phyloP scores from a whole-genome alignment of 2,888 invertebrate genomes.

The Thymelicus lineola region DNA sequence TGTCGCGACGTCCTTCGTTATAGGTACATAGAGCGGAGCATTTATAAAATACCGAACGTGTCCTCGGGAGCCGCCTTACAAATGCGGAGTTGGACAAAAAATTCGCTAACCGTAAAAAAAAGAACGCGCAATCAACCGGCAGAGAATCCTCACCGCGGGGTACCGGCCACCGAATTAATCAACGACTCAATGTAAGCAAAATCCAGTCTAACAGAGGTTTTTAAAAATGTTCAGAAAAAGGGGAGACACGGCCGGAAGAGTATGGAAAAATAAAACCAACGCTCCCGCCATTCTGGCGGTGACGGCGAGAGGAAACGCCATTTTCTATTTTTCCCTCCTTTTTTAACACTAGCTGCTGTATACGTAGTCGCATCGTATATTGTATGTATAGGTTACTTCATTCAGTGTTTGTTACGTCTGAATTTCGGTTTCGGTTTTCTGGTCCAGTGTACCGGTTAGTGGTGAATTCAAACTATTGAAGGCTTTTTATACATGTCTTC shows the following conservation, averaged over 20 bases:
- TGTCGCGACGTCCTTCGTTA: constrained; percentile 21
- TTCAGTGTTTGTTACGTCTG: constrained; percentile 13
- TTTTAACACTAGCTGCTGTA: constrained; percentile 51
- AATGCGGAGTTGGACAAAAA: constrained; percentile 46
- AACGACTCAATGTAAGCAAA: constrained; percentile 74
- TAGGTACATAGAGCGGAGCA: constrained; percentile 16
- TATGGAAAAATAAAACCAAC: constrained; percentile 69
- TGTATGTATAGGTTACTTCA: constrained; percentile 12
- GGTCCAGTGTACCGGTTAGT: constrained; percentile 16
- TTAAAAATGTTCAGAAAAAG: constrained; percentile 65
- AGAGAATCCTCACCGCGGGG: constrained; percentile 73
- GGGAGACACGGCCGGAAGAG: constrained; percentile 68
- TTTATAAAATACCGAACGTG: constrained; percentile 27
- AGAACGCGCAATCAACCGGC: constrained; percentile 69
- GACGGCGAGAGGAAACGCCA: constrained; percentile 77
- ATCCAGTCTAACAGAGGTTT: constrained; percentile 55
- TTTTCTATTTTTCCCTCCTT: constrained; percentile 70
- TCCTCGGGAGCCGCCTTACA: constrained; percentile 36
- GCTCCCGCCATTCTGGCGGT: constrained; percentile 75
- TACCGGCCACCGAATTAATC: constrained; percentile 78
- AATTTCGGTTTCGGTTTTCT: constrained; percentile 11
- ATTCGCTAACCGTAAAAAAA: constrained; percentile 52
- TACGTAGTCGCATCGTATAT: constrained; percentile 5
- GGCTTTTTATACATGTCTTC: constrained; percentile 1
- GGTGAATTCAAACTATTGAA: constrained; percentile 14